phyloP scores from a whole-genome alignment of 2,888 invertebrate genomes.

The Cybosia mesomella region DNA sequence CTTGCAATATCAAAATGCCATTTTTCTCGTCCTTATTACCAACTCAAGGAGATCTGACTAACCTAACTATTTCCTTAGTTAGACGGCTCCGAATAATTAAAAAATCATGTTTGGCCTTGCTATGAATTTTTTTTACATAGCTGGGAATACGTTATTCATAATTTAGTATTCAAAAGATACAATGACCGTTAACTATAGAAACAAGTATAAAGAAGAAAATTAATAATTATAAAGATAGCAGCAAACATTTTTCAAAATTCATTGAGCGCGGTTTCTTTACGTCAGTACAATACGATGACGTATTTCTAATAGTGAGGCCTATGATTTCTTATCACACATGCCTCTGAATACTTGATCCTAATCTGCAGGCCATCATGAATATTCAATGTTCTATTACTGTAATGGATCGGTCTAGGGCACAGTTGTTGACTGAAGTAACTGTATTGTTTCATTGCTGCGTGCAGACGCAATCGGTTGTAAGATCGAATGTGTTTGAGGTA shows the following conservation, averaged over 20 bases:
- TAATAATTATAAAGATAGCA: no score
- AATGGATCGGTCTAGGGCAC: background rate
- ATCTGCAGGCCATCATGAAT: constrained; percentile 40
- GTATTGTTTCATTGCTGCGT: constrained; percentile 3
- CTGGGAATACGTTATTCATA: no score
- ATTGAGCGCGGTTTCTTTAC: background rate
- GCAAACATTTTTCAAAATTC: background rate
- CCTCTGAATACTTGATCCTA: constrained; percentile 30
- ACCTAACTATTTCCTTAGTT: no score
- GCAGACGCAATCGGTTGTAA: constrained; percentile 5
- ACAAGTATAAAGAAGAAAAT: no score
- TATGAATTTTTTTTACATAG: no score
- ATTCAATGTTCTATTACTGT: constrained; percentile 30
- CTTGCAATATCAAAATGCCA: no score
- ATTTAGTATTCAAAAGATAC: no score
- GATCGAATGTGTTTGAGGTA: background rate
- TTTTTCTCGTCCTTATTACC: no score
- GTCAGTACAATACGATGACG: background rate
- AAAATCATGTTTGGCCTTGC: no score
- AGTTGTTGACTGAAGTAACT: background rate
- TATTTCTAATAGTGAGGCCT: background rate
- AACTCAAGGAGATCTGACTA: no score
- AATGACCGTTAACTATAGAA: no score
- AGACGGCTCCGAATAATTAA: no score
- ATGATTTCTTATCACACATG: constrained; percentile 26